phyloP scores from a whole-genome alignment of 2,888 invertebrate genomes.

The Monoplex corrugatus region DNA sequence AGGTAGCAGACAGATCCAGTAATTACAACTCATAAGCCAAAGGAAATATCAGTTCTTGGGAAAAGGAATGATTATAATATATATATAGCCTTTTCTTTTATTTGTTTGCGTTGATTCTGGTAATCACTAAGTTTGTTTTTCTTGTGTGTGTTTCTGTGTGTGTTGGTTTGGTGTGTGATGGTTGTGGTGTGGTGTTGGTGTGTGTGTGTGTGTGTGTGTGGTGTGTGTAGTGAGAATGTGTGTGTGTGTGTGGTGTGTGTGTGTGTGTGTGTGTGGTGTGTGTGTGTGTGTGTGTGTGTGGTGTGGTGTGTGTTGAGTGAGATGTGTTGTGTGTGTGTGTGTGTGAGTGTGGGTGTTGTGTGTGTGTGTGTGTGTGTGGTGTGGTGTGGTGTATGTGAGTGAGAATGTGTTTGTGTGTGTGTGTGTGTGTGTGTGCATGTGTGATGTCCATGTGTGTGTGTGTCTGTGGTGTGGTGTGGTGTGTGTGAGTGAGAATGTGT shows the following conservation, averaged over 20 bases:
- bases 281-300: not conserved
- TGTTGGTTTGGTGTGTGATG: not conserved
- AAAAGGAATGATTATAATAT: no score
- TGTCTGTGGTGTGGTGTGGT: not conserved
- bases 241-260: not conserved
- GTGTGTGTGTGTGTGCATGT: not conserved
- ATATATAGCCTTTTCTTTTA: no score
- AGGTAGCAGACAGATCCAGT: no score
- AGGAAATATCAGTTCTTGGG: no score
- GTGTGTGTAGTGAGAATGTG: not conserved
- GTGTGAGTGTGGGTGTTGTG: no score
- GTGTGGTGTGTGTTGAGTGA: no score
- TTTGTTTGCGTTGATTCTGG: no score
- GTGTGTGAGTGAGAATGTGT: not conserved
- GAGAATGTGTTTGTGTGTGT: not conserved
- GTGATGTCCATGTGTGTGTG: not conserved
- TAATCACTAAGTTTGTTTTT: no score
- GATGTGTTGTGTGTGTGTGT: no score
- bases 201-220: slow-evolving; percentile 23
- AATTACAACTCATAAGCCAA: no score
- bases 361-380: not conserved
- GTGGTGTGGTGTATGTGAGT: no score
- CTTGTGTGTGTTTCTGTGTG: slow-evolving; percentile 83
- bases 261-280: not conserved
- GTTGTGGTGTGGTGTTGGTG: not conserved